Percentiles rank a stretch among this genome's conserved stretches.
Evolutionary conservation across 2,888 invertebrate genomes (phyloP).

Genomic region (Athetis lepigone): DNA sequence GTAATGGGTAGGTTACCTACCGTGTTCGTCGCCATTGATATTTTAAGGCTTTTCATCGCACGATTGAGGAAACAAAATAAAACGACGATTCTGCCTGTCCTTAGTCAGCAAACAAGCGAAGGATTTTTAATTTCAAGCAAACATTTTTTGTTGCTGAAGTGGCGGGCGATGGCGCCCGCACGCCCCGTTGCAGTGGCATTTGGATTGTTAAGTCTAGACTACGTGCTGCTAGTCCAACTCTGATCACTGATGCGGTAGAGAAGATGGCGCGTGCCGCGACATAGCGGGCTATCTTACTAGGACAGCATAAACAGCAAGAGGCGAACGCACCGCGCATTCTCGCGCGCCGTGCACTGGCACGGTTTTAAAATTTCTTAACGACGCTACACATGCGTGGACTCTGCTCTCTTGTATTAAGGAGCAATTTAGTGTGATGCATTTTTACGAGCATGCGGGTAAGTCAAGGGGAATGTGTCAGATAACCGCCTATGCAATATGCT

Average conservation of each 20-base stretch:
- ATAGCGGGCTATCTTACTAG: conserved; percentile 85
- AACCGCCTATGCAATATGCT: conserved; percentile 76
- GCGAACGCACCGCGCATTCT: conserved; percentile 53
- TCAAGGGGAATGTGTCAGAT: conserved; percentile 74
- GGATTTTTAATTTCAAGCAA: not conserved
- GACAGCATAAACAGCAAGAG: conserved; percentile 70
- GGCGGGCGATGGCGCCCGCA: no score
- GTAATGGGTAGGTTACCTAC: not conserved
- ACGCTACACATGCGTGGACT: conserved; percentile 32
- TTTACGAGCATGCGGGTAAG: conserved; percentile 57
- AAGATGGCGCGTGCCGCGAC: conserved; percentile 88
- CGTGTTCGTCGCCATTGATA: not conserved
- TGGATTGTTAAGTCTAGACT: conserved; percentile 23
- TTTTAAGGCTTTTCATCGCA: not conserved
- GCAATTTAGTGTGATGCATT: conserved; percentile 52
- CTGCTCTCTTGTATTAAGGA: conserved; percentile 46
- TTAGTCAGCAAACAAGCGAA: not conserved
- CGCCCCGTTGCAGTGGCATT: conserved; percentile 8
- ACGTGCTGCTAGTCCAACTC: conserved; percentile 44
- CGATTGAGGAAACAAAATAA: not conserved
- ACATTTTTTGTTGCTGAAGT: conserved; percentile 8
- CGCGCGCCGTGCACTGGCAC: conserved; percentile 57
- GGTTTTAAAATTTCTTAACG: conserved; percentile 53
- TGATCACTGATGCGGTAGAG: conserved; percentile 65
- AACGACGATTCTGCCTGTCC: not conserved